Base-by-base conservation (phyloP, 2,797 vertebrate species). In the Calcarius lapponicus region DNA sequence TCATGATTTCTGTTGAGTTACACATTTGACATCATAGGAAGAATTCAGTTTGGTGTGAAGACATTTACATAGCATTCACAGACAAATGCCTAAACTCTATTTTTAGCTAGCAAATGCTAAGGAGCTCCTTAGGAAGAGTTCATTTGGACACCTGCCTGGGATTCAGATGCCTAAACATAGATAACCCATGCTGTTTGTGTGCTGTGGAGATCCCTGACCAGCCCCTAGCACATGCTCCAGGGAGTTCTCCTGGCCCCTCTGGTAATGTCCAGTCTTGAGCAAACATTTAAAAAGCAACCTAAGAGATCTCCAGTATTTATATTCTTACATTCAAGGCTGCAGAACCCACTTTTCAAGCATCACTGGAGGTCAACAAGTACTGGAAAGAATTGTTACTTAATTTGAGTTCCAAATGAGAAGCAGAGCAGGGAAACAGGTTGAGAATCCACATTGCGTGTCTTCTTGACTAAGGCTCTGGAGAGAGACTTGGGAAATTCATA, bases 321-420 rank as follows among this genome's bases (percentile, higher is more conserved):
- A 65, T 21, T 65, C 21, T 34, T 57, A 60, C 5, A 6, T 72
- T 83, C 54, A 78, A 67, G 88, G 45, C 34, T 88, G 31, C 47
- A 91, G 40, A 88, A 62, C 16, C 13, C 58, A 48, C 38, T 80
- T 65, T 64, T 86, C 50, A 87, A 75, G 47, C 31, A 56, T 20
- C 32, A 76, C 25, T 21, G 65, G 80, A 88, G 62, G 40, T 74
- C 64, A 87, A 24, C 8, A 78, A 86, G 28, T 81, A 31, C 61
- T 71, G 32, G n/a, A 69, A 95, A 91, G n/a, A 91, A 74, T 4
- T 72, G 43, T 51, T 82, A 82, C 92, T 48, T 92, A 88, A 85
- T 54, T 50, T 71, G 45, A 58, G 38, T 51, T 83, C n/a, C 58
- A 91, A 90, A 75, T 1, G 18, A 88, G 50, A 0, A 74, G 8